phyloP scores from a whole-genome alignment of 2,797 vertebrate genomes.

The Botia almorhae region DNA sequence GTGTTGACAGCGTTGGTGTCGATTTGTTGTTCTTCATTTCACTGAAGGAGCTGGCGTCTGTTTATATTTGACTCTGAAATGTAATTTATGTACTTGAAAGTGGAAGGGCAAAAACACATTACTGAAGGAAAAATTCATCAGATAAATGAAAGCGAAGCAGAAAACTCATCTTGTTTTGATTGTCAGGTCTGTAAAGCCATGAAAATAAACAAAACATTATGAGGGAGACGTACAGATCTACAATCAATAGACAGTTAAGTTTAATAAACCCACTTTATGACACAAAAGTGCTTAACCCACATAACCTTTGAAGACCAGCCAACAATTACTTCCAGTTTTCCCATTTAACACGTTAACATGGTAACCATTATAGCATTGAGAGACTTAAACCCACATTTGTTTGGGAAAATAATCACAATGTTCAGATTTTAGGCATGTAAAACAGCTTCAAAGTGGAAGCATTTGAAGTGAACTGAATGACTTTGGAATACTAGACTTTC shows the following conservation, averaged over 20 bases:
- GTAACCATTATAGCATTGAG: too few relatives aligned
- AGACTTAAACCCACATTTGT: too few relatives aligned
- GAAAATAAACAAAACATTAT: constrained; percentile 1
- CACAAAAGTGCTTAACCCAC: too few relatives aligned
- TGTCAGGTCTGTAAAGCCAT: constrained; percentile 29
- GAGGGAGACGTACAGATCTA: constrained; percentile 5
- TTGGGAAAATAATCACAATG: too few relatives aligned
- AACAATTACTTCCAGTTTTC: too few relatives aligned
- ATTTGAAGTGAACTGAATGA: too few relatives aligned
- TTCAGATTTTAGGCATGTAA: too few relatives aligned
- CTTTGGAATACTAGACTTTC: too few relatives aligned
- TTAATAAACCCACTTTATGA: background rate
- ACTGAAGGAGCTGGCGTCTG: constrained; percentile 29
- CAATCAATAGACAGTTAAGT: background rate
- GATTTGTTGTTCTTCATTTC: constrained; percentile 22
- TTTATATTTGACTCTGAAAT: constrained; percentile 29
- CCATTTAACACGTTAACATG: too few relatives aligned
- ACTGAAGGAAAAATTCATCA: constrained; percentile 36
- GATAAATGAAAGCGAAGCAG: constrained; percentile 6
- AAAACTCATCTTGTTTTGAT: constrained; percentile 55
- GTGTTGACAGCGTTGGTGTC: constrained; percentile 2
- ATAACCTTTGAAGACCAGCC: background rate
- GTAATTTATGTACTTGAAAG: constrained; percentile 26
- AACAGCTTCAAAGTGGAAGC: too few relatives aligned
- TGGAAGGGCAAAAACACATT: constrained; percentile 29